A percentile compares a stretch with the other conserved stretches of the same genome.
Conservation (phyloP, 2,888 invertebrate genomes). For the Deroplatys truncata region DNA sequence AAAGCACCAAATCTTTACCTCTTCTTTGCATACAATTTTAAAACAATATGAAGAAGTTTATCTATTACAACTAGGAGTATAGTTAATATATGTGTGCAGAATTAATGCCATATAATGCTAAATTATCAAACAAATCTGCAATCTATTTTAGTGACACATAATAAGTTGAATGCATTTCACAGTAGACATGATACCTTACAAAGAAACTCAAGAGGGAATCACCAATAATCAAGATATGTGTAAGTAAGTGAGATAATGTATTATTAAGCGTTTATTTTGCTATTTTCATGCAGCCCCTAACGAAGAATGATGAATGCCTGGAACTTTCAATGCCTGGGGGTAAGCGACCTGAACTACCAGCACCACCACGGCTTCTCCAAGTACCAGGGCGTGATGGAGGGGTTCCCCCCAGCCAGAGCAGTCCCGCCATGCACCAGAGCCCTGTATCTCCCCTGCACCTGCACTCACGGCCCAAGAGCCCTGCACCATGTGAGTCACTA, state of each 20-base stretch:
- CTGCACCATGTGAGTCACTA: slow-evolving; percentile 32
- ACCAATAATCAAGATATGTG: no score
- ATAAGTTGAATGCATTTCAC: no score
- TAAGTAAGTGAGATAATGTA: background rate
- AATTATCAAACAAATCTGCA: no score
- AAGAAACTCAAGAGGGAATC: no score
- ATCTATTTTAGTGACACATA: no score
- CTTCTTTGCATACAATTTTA: no score
- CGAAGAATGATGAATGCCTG: slow-evolving; percentile 58
- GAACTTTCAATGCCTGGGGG: slow-evolving; percentile 45
- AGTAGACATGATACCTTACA: no score
- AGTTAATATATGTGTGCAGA: no score
- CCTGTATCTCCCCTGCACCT: slow-evolving; percentile 52
- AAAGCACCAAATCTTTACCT: no score
- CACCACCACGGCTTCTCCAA: slow-evolving; percentile 42
- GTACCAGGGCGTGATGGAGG: slow-evolving; percentile 33
- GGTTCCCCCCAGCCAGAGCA: slow-evolving; percentile 26
- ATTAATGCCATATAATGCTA: no score
- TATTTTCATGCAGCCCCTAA: slow-evolving; percentile 45
- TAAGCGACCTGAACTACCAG: slow-evolving; percentile 38
- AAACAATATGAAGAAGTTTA: no score
- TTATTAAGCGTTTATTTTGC: background rate
- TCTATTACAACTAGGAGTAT: no score
- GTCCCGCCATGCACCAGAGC: slow-evolving; percentile 40
- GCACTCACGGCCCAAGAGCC: slow-evolving; percentile 45